Base-by-base conservation (phyloP, 1,140 invertebrate genomes). In the Brachionus asplanchnoidis region DNA sequence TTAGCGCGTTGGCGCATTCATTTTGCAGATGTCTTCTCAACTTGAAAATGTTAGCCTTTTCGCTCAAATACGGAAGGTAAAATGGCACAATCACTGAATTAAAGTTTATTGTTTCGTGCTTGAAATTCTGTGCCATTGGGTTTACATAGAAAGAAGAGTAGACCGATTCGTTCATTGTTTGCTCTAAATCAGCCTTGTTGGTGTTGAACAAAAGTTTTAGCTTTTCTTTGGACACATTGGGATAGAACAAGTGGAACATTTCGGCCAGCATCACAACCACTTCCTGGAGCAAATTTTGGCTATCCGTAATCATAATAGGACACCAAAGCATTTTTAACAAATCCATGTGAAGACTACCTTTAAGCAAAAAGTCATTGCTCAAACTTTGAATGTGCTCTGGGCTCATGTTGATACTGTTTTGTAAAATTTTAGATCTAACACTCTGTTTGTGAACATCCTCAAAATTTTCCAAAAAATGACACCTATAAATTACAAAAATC, bases 291-390 rank as follows among this genome's bases (percentile, higher is more conserved):
- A 68, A 20, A 23, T 3, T 60, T 11, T 4, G 6, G 36, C 11
- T 65, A 44, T 82, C 79, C 20, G 53, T 82, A 5, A 82, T 82
- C 40, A 82, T 23, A 28, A 82, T 65, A 5, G 79, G 79, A 68
- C 5, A 60, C 79, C 79, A 82, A 12, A 82, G 40, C 53, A 82
- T 40, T 12, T 68, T 60, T 40, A 82, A 68, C 17, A 82, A 46
- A 6, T 82, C 79, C 17, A 82, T 82, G 5, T 32, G 8, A 9
- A 82, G 17, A 20, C 23, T 20, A 3, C 79, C 79, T 65, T 82
- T 82, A 2, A 26, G 12, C n/a, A 68, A 65, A 68, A 44, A 82
- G n/a, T 68, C 65, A 60, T 40, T 82, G 42, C 56, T 82, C 9
- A 68, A 65, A 68, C 17, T 65, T 26, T 65, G 17, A 36, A 60